These are phyloP conservation scores for Phodopus roborovskii DNA, from an alignment of 2,113 vertebrate species.

Conservation along the genomic window DNA sequence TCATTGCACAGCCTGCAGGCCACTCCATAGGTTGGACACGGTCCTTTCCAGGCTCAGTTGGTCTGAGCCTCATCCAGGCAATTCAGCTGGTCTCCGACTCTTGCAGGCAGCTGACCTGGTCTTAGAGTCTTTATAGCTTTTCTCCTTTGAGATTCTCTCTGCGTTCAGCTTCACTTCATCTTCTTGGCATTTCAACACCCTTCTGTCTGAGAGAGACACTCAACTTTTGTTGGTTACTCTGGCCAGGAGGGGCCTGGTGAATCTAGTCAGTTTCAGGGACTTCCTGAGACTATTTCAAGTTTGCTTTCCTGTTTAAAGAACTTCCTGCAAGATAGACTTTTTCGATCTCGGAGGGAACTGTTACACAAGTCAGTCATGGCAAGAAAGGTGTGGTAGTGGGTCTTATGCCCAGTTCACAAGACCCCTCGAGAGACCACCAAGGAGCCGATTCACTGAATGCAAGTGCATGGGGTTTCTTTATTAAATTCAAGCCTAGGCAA, in stretches of 20 bases:
- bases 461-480: too few relatives aligned
- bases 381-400: background rate
- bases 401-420: too few relatives aligned
- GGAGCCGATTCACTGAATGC: too few relatives aligned
- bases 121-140: background rate
- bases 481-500: too few relatives aligned
- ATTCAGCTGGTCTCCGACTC: background rate
- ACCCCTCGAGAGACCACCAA: too few relatives aligned
- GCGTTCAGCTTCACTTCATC: background rate
- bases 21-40: background rate
- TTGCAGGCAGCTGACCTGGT: background rate
- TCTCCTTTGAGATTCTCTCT: background rate
- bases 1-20: background rate
- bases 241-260: background rate
- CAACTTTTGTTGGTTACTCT: background rate
- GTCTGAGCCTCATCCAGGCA: background rate
- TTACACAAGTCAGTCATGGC: too few relatives aligned
- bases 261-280: background rate
- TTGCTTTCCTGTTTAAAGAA: background rate
- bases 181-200: background rate
- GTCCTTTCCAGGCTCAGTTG: background rate
- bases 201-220: background rate
- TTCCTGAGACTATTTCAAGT: background rate
- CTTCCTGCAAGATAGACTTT: background rate
- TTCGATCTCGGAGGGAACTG: background rate